These are phyloP conservation scores for Odobenus rosmarus DNA, from an alignment of 2,113 vertebrate species.

Conservation along the genomic window DNA sequence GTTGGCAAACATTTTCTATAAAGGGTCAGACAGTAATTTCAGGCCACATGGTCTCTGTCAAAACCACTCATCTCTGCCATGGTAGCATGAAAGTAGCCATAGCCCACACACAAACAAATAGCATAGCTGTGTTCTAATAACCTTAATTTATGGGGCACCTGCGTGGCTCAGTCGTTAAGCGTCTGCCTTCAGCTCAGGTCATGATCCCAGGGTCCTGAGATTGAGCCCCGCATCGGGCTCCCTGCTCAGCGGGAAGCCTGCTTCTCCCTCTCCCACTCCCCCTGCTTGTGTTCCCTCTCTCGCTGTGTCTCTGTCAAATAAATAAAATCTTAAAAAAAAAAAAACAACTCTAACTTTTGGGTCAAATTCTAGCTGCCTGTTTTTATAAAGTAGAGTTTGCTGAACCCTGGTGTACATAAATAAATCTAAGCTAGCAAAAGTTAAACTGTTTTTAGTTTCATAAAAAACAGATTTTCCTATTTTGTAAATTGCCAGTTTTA, in stretches of 20 bases:
- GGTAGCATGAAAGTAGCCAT: neutral
- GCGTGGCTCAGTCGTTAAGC: too few species aligned
- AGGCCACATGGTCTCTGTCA: neutral
- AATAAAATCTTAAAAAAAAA: too few species aligned
- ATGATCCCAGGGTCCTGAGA: too few species aligned
- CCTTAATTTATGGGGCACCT: neutral
- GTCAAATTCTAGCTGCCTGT: too few species aligned
- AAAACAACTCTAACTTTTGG: too few species aligned
- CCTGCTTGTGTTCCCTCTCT: too few species aligned
- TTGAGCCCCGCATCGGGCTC: too few species aligned
- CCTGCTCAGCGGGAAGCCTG: too few species aligned
- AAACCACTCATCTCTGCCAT: neutral
- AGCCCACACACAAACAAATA: neutral
- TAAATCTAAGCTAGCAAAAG: neutral
- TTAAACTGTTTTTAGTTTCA: constrained; percentile 15
- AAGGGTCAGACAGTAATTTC: neutral
- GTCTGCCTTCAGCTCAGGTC: too few species aligned
- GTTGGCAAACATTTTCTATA: neutral
- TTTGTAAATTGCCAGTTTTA: neutral
- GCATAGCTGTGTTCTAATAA: neutral
- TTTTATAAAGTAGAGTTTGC: neutral
- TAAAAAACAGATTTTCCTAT: neutral
- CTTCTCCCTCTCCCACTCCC: too few species aligned
- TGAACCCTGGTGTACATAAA: neutral
- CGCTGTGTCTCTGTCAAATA: too few species aligned